Evolutionary conservation across 2,113 vertebrate species (phyloP), one percentile per base, ranked within the genome.

Genomic region (Chaetops frenatus): DNA sequence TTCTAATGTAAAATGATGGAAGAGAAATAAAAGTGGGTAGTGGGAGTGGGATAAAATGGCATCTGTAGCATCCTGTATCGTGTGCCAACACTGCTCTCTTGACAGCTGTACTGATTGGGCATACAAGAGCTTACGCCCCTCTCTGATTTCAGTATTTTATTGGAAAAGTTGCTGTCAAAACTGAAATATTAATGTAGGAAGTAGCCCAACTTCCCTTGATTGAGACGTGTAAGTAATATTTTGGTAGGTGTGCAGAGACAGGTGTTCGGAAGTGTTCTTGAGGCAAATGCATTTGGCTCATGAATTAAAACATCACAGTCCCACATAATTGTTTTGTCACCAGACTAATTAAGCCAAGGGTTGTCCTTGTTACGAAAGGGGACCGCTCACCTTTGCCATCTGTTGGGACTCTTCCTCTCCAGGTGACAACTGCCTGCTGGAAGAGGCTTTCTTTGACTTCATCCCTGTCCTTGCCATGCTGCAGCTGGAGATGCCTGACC

Each of bases 141-240:
- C 10, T 35, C 42, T 21, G n/a, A 50, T 53, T 62, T 90, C 29
- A 33, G 36, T 57, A n/a, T 76, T 65, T 69, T 72, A 35, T 61
- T 93, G 53, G 71, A 48, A 79, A 89, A 82, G 21, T 50, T 92
- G 62, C 58, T n/a, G 6, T 85, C 42, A 77, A 86, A 95, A 35
- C 20, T 22, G 38, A 61, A 65, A 31, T 61, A 48, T 5, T 58
- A 60, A 60, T 38, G 9, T 77, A n/a, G 53, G 61, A 84, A 77
- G n/a, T 62, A 47, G 38, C 23, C 12, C 2, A 2, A 1, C 44
- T 72, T 81, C 16, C 56, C 53, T 81, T 19, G 42, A 9, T 21
- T 42, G 40, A 56, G 65, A 18, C 38, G 14, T 4, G 9, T 6
- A 61, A 60, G 33, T 58, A 36, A 29, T 77, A 50, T 56, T 22